phyloP scores from a whole-genome alignment of 2,113 vertebrate species.

The Lamprotornis superbus region DNA sequence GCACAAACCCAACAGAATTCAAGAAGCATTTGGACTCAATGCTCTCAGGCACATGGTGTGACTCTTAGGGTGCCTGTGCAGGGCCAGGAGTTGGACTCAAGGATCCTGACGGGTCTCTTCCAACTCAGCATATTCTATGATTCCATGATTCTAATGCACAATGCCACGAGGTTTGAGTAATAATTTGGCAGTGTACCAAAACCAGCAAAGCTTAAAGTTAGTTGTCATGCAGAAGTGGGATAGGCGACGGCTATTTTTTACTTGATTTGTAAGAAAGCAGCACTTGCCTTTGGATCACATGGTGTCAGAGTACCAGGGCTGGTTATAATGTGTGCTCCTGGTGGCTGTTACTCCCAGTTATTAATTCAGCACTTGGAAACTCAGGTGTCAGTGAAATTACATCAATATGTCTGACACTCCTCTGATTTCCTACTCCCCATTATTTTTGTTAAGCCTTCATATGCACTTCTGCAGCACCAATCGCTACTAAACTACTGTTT shows the following conservation, averaged over 20 bases:
- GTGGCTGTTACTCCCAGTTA: neutral
- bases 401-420: neutral
- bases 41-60: neutral
- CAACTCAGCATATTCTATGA: neutral
- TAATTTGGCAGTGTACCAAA: slow-evolving; percentile 29
- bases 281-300: slow-evolving; percentile 36
- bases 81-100: neutral
- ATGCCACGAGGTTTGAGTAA: neutral
- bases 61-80: neutral
- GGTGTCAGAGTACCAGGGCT: neutral
- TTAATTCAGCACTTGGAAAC: neutral
- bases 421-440: neutral
- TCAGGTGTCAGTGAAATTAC: neutral
- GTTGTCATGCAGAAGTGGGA: slow-evolving; percentile 6
- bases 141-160: neutral
- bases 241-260: neutral
- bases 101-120: neutral
- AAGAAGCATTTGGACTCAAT: neutral
- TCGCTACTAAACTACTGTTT: slow-evolving; percentile 38
- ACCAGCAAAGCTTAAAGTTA: slow-evolving; percentile 4
- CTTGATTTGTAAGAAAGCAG: neutral
- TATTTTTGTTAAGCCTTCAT: neutral
- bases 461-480: slow-evolving; percentile 16
- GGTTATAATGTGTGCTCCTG: neutral
- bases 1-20: neutral